Percentiles rank a stretch among this genome's conserved stretches.
Evolutionary conservation across 92 coral and sea anemone genomes (phyloP).

Genomic region (Siderastrea radians): DNA sequence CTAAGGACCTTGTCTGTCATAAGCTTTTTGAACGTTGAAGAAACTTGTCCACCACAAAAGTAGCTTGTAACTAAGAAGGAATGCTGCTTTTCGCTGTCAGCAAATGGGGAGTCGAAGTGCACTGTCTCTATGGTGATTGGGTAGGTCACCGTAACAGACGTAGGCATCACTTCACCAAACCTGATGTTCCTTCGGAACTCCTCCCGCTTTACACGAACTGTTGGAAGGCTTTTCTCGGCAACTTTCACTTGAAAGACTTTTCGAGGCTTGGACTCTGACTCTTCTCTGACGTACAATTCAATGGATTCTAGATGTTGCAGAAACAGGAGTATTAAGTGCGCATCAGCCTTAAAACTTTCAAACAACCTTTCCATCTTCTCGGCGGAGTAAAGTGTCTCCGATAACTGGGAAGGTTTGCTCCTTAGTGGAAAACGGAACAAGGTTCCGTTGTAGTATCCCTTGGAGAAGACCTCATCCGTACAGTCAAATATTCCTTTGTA

Average conservation of each 20-base stretch:
- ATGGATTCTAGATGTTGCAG: constrained; percentile 73
- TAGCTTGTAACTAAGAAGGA: constrained; percentile 64
- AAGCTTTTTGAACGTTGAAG: constrained; percentile 48
- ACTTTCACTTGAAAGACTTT: constrained; percentile 72
- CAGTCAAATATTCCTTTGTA: constrained; percentile 72
- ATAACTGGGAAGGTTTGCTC: constrained; percentile 62
- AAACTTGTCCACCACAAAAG: constrained; percentile 50
- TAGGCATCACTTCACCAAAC: constrained; percentile 4
- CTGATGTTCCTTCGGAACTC: constrained; percentile 49
- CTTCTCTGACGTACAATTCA: constrained; percentile 60
- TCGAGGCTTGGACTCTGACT: constrained; percentile 11
- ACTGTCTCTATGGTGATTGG: constrained; percentile 46
- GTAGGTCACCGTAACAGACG: constrained; percentile 55
- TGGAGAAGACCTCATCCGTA: constrained; percentile 28
- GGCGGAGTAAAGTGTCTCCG: constrained; percentile 71
- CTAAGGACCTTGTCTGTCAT: constrained; percentile 55
- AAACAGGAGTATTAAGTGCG: constrained; percentile 69
- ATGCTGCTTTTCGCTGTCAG: neutral
- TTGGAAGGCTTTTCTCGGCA: constrained; percentile 54
- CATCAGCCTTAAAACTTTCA: constrained; percentile 69
- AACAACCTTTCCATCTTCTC: constrained; percentile 69
- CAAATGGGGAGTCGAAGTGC: neutral
- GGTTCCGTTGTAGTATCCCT: constrained; percentile 67
- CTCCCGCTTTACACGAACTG: constrained; percentile 58
- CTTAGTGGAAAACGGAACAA: constrained; percentile 84